Base-by-base conservation (phyloP, 2,113 vertebrate species). In the Panthera tigris region DNA sequence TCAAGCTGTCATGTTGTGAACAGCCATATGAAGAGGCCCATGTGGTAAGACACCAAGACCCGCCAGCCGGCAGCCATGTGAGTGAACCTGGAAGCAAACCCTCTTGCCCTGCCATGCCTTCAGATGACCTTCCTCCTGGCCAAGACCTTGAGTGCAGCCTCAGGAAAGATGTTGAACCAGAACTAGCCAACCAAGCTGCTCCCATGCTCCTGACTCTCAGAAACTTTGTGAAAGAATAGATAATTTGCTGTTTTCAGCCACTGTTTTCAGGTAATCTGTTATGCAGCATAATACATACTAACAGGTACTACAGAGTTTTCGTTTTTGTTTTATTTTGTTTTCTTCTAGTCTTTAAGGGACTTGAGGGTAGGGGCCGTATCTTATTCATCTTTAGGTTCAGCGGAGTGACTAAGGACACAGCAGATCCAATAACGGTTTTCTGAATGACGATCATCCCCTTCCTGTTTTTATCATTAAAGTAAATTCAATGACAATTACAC, bases 401-500 rank as follows among this genome's bases (percentile, higher is more conserved):
- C 41, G 66, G 74, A 68, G 52, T 29, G 76, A 61, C 80, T 82
- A 29, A 91, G 90, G 90, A 69, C 65, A 82, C 0, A 25, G 84
- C 69, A 96, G 66, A 91, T 63, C 85, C 96, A 96, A 95, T 94
- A 95, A 88, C 76, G 61, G 89, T 97, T 96, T 98, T 97, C 95
- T 97, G 93, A 97, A 97, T 95, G 91, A 96, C 85, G 91, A 95
- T 69, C 78, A 61, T 45, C 87, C 92, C 86, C 50, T 95, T 97
- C 94, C 92, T 97, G 96, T 97, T 95, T 97, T 94, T 91, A 95
- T 97, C 94, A 98, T 97, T 96, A 92, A 97, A 97, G 81, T 93
- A 97, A 97, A 97, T 94, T 95, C 97, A 97, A 97, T 96, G 95
- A 97, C 93, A 97, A 96, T 94, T 97, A 97, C 45, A 97, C 92